Base-by-base conservation (phyloP, 2,888 invertebrate genomes). In the Syrphus vitripennis region DNA sequence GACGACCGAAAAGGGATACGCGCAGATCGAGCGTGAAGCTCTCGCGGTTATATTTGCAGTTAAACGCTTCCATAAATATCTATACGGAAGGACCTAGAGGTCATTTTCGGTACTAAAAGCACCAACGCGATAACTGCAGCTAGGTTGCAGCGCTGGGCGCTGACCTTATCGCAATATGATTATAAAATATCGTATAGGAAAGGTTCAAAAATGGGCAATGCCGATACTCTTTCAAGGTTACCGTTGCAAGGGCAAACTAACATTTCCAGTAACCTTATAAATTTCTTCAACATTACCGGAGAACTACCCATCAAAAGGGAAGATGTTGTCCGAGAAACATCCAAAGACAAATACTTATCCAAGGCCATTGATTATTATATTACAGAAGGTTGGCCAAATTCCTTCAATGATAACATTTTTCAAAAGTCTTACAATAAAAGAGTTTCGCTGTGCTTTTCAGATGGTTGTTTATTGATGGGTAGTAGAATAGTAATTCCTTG, bases 401-500 rank as follows among this genome's bases (percentile, higher is more conserved):
- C 77, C 37, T 63, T 70, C 34, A 48, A 24, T 48, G 50, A 50
- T 50, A n/a, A n/a, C n/a, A n/a, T n/a, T n/a, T n/a, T n/a, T n/a
- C n/a, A n/a, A n/a, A n/a, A n/a, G n/a, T n/a, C n/a, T n/a, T n/a
- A n/a, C n/a, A n/a, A n/a, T n/a, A n/a, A n/a, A n/a, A n/a, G n/a
- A n/a, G n/a, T n/a, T n/a, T n/a, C n/a, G n/a, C n/a, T n/a, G n/a
- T n/a, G n/a, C 9, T 9, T 45, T 24, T 26, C 53, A 19, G 34
- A 71, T 21, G 50, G 45, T 5, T 87, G 77, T 29, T 63, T 87
- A 31, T 74, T 83, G 24, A 72, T 80, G 55, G 70, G 71, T 40
- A 42, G 61, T 37, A 59, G 88, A 53, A 67, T 88, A 29, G 57
- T 89, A 21, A 74, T 88, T 48, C 89, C 88, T 34, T 6, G 26